Evolutionary conservation across 2,113 vertebrate species (phyloP), one percentile per base, ranked within the genome.

Genomic region (Halcyon senegalensis): DNA sequence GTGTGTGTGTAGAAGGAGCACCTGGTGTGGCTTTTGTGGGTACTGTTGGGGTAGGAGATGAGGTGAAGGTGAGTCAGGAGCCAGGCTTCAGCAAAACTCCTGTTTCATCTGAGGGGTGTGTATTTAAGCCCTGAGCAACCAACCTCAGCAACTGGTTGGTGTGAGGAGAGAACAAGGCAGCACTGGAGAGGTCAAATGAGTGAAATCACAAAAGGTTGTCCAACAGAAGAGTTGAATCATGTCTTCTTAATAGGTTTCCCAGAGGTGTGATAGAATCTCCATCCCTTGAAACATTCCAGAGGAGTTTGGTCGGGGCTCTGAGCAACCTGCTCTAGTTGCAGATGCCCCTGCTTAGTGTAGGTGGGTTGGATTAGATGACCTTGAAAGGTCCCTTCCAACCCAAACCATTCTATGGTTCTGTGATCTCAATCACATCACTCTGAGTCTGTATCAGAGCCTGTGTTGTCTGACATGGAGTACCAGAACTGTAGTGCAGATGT

Each of bases 401-500:
- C 35, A 37, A 62, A 62, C 35, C 15, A 39, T 62, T 37, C 5
- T 14, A 62, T 62, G 35, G 15, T 62, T 62, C 59, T 62, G 20
- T 25, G 59, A 16, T 56, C 24, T 39, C 43, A 23, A 33, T 7
- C 11, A 14, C 1, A 1, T 50, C 0, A 1, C 4, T 23, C 2
- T 23, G 16, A 64, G 56, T 8, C 4, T 19, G 16, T 23, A 15
- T 63, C 12, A 7, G 5, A 41, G 31, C 18, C 19, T 10, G 24
- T 8, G 6, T 72, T 77, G 19, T 24, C 59, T 46, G 46, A 37
- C 3, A 0, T 7, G 5, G 13, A 46, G 20, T 33, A 16, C 30
- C 24, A 14, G 9, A 11, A 24, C 18, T 17, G 23, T 0, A 2
- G 27, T 25, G 9, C 9, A 30, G 28, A 30, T 51, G 16, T 35